A percentile compares a stretch with the other conserved stretches of the same genome.
phyloP scores from a whole-genome alignment of 2,113 vertebrate species.

The Axis porcinus region DNA sequence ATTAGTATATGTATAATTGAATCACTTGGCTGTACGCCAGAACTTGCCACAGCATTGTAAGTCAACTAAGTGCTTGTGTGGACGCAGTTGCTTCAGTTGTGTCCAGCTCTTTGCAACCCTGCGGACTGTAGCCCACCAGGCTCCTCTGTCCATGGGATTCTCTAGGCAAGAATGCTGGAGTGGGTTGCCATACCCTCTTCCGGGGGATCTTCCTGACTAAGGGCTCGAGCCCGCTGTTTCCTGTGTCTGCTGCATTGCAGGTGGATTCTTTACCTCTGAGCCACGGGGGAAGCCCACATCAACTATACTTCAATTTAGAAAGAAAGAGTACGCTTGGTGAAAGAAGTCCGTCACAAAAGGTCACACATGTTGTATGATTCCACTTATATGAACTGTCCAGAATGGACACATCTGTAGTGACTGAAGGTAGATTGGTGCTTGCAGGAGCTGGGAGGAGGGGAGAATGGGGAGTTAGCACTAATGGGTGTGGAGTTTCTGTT shows the following conservation, averaged over 20 bases:
- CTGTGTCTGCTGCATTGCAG: neutral
- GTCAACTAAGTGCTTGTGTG: neutral
- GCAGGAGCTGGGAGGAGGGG: neutral
- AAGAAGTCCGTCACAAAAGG: neutral
- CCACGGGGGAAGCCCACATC: neutral
- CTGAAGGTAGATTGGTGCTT: neutral
- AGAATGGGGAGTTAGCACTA: neutral
- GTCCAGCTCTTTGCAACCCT: neutral
- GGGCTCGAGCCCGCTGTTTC: neutral
- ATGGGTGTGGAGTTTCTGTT: neutral
- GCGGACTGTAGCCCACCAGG: neutral
- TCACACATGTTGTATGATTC: neutral
- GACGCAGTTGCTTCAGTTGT: neutral
- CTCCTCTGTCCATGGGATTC: neutral
- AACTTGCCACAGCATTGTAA: neutral
- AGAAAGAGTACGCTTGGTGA: neutral
- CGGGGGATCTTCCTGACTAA: neutral
- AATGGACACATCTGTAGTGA: neutral
- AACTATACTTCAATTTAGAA: neutral
- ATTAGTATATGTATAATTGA: neutral
- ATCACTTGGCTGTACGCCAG: neutral
- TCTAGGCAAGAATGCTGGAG: neutral
- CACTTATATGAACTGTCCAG: neutral
- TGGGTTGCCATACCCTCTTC: neutral
- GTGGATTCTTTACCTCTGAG: neutral